Evolutionary conservation across 2,113 vertebrate genomes (phyloP).

Genomic region (Struthio camelus): DNA sequence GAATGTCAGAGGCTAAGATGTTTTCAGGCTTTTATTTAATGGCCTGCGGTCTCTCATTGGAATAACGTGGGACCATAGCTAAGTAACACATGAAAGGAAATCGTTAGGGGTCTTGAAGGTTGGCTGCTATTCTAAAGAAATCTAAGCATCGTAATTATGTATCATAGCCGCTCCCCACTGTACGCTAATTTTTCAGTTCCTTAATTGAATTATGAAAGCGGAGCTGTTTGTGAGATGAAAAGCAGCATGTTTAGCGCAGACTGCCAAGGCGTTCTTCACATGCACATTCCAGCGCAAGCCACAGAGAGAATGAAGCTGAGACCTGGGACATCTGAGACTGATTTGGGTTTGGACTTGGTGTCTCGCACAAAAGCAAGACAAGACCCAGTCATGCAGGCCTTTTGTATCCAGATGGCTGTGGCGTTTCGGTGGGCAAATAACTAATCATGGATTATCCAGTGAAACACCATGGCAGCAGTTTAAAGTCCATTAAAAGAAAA

Average conservation of each 20-base stretch:
- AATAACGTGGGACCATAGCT: neutral
- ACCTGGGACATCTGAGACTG: slow-evolving; percentile 40
- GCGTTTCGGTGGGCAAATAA: neutral
- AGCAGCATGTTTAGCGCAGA: slow-evolving; percentile 12
- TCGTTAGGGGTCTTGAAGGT: neutral
- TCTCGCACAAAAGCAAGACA: neutral
- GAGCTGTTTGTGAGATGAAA: slow-evolving; percentile 37
- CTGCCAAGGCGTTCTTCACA: slow-evolving; percentile 9
- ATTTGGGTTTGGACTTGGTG: neutral
- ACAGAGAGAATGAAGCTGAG: neutral
- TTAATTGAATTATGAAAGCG: slow-evolving; percentile 37
- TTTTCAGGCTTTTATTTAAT: slow-evolving; percentile 17
- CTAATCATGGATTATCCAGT: neutral
- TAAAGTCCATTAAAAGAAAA: neutral
- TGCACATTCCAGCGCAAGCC: slow-evolving; percentile 18
- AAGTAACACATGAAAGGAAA: neutral
- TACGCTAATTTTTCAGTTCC: slow-evolving; percentile 11
- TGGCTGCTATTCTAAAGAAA: slow-evolving; percentile 33
- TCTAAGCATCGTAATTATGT: neutral
- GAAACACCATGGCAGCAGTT: neutral
- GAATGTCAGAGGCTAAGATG: neutral
- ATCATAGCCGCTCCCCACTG: neutral
- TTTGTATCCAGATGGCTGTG: slow-evolving; percentile 3
- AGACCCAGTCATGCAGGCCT: neutral
- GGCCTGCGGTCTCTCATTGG: neutral